Evolutionary conservation across 2,113 vertebrate genomes (phyloP).

Genomic region (Rousettus leschenaultii): DNA sequence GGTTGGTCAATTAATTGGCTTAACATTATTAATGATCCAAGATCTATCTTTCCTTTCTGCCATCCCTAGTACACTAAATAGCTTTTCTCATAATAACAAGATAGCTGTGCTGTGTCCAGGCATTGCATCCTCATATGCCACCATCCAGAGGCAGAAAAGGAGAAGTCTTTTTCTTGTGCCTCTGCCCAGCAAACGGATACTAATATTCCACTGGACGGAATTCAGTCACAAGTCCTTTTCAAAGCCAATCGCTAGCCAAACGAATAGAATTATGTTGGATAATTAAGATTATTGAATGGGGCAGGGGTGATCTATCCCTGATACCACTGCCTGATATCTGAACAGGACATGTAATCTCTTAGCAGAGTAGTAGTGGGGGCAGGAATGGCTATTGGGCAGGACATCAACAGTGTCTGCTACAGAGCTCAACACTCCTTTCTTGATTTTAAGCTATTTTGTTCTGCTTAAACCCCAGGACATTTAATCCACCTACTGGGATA

Average conservation of each 20-base stretch:
- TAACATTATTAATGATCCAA: neutral
- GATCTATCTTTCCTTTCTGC: neutral
- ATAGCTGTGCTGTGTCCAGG: neutral
- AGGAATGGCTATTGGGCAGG: neutral
- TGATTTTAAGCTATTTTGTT: conserved; percentile 47
- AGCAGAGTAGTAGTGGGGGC: neutral
- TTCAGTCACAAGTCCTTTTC: conserved; percentile 6
- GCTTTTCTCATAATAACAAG: neutral
- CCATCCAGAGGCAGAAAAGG: neutral
- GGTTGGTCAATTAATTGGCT: neutral
- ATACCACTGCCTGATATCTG: neutral
- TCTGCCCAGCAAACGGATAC: neutral
- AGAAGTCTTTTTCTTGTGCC: neutral
- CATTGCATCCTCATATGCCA: neutral
- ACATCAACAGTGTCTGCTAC: neutral
- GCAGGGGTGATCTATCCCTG: neutral
- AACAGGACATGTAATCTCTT: neutral
- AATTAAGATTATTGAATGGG: neutral
- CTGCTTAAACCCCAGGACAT: conserved; percentile 54
- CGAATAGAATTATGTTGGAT: conserved; percentile 17
- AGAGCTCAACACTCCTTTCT: neutral
- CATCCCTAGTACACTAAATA: neutral
- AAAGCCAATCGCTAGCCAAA: neutral
- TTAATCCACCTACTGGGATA: conserved; percentile 48
- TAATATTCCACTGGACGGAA: neutral